phyloP scores from a whole-genome alignment of 2,797 vertebrate genomes.

The Strix occidentalis region DNA sequence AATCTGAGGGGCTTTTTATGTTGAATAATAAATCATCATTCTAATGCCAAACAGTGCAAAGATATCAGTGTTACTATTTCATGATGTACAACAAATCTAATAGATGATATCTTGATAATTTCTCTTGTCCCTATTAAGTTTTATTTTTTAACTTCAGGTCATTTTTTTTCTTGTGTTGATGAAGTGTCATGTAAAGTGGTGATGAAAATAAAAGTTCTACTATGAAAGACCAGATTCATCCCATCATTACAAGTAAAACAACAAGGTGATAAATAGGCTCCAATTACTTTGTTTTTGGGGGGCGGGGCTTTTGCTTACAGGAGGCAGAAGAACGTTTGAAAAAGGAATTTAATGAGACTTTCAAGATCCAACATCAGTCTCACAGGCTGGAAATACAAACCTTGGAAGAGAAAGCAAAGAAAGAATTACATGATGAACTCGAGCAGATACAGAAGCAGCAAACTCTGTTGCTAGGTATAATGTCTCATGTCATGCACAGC shows the following conservation, averaged over 20 bases:
- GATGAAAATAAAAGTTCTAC: background rate
- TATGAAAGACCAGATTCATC: background rate
- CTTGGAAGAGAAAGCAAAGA: constrained; percentile 83
- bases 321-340: constrained; percentile 79
- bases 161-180: background rate
- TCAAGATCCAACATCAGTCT: constrained; percentile 77
- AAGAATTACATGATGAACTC: constrained; percentile 84
- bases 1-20: background rate
- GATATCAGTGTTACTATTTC: background rate
- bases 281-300: background rate
- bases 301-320: constrained; percentile 48
- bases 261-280: background rate
- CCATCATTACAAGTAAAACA: background rate
- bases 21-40: background rate
- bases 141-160: background rate
- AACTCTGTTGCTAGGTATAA: constrained; percentile 80
- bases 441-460: constrained; percentile 85
- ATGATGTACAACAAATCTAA: background rate
- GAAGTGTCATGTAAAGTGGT: background rate
- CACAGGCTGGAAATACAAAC: constrained; percentile 82
- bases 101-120: background rate
- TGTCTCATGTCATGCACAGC: background rate
- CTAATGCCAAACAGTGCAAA: background rate
- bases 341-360: constrained; percentile 70
- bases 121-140: background rate